A percentile compares a stretch with the other conserved stretches of the same genome.
phyloP scores from a whole-genome alignment of 2,113 vertebrate genomes.

The Ailuropoda melanoleuca region DNA sequence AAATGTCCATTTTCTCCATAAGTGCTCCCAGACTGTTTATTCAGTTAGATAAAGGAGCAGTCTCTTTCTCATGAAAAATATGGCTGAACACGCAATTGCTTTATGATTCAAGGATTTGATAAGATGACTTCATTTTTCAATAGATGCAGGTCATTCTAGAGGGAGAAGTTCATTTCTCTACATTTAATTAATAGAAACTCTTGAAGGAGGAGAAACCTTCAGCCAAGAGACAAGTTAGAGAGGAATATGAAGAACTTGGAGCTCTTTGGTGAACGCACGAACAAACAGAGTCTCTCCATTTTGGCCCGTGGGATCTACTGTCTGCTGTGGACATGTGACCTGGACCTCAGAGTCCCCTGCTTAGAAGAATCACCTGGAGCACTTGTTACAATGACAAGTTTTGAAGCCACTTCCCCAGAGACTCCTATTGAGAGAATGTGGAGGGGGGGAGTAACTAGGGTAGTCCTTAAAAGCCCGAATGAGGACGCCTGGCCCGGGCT shows the following conservation, averaged over 20 bases:
- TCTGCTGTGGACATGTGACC: not conserved
- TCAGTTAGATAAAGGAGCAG: not conserved
- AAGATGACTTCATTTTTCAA: not conserved
- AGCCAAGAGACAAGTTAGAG: not conserved
- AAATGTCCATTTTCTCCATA: not conserved
- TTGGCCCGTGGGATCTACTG: not conserved
- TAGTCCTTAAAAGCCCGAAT: rapidly evolving
- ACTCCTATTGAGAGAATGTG: not conserved
- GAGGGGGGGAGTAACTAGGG: too few species aligned
- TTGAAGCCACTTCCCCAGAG: not conserved
- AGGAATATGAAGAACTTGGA: rapidly evolving
- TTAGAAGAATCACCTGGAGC: too few species aligned
- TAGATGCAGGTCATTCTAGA: not conserved
- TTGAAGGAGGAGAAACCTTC: not conserved
- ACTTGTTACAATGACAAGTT: not conserved
- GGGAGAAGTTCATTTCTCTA: not conserved
- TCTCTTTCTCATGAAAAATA: not conserved
- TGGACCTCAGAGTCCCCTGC: rapidly evolving
- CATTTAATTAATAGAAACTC: not conserved
- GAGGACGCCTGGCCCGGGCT: not conserved
- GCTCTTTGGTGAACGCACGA: rapidly evolving
- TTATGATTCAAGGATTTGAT: not conserved
- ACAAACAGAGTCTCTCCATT: rapidly evolving
- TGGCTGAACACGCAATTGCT: not conserved
- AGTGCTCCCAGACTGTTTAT: not conserved